Conservation (phyloP, 2,113 vertebrate species). For the Eolophus roseicapilla region DNA sequence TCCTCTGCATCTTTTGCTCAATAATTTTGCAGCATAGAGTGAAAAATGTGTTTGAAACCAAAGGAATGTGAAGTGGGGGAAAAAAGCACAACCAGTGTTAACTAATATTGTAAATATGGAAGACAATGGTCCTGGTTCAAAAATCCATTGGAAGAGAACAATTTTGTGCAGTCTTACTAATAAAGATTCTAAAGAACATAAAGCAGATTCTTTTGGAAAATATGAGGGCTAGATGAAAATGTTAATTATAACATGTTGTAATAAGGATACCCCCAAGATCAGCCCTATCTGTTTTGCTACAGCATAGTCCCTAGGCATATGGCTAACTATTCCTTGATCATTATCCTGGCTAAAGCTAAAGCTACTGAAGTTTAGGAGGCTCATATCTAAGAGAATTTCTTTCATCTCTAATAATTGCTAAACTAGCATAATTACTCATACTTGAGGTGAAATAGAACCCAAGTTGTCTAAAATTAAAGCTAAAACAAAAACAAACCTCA, state of each 20-base stretch:
- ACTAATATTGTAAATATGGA: not conserved
- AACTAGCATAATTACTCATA: slow-evolving; percentile 80
- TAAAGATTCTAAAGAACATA: not conserved
- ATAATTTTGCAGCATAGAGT: not conserved
- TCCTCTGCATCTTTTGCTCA: not conserved
- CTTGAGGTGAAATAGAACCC: slow-evolving; percentile 68
- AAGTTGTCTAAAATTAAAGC: slow-evolving; percentile 71
- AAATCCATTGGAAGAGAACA: not conserved
- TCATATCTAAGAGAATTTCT: slow-evolving; percentile 72
- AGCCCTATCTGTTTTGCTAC: slow-evolving; percentile 52
- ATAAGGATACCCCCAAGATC: slow-evolving; percentile 66
- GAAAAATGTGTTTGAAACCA: not conserved
- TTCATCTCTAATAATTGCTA: slow-evolving; percentile 83
- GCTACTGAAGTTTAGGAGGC: slow-evolving; percentile 75
- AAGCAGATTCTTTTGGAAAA: not conserved
- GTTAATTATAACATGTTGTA: slow-evolving; percentile 36
- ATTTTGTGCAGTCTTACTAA: not conserved
- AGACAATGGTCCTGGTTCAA: not conserved
- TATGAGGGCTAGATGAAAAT: slow-evolving; percentile 44
- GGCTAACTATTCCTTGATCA: slow-evolving; percentile 73
- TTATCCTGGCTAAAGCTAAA: slow-evolving; percentile 71
- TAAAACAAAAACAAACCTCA: slow-evolving; percentile 57
- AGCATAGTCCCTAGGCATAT: slow-evolving; percentile 68
- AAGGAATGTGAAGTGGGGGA: not conserved
- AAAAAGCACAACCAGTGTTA: fast-evolving